Evolutionary conservation across 2,888 invertebrate genomes (phyloP), one percentile per base, ranked within the genome.

Genomic region (Apodemia zela): DNA sequence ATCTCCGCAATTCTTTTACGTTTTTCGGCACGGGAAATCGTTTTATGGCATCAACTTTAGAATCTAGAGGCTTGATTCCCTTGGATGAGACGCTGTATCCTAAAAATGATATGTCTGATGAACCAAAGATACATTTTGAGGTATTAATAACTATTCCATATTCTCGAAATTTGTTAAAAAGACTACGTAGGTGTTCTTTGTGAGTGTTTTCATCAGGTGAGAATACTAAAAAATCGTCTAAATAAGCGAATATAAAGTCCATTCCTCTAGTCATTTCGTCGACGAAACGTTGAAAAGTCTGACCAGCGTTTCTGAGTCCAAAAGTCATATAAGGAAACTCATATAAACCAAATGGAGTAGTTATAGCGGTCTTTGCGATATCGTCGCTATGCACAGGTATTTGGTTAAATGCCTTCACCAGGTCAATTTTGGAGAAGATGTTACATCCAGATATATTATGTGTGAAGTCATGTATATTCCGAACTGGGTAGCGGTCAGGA

Each of bases 311-410:
- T 17, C 47, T n/a, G 7, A 47, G 17, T 17, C 47, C 47, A 47
- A 47, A 47, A 1, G 47, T 47, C 47, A 47, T 47, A 8, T 47
- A 47, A 2, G 17, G 47, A 17, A 47, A 47, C 8, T 47, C 47
- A 17, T 8, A 47, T n/a, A 47, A 17, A 0, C 47, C 47, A 17
- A 47, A 47, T 8, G 47, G 47, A 73, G 65, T 13, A 66, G 33
- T 10, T 79, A 66, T 17, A 72, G 68, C 60, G 70, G 59, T 65
- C 35, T 68, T 66, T 7, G 47, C 29, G 5, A 84, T 72, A 65
- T 85, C 80, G 63, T 35, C 1, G n/a, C 2, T 17, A 47, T 47
- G n/a, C 0, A 82, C 72, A 0, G 80, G 80, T 15, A 89, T 81
- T 57, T 85, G 81, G 38, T 81, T 71, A 65, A 76, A 88, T 0